Conservation (phyloP, 2,888 invertebrate genomes). For the Pyrrhosoma nymphula region DNA sequence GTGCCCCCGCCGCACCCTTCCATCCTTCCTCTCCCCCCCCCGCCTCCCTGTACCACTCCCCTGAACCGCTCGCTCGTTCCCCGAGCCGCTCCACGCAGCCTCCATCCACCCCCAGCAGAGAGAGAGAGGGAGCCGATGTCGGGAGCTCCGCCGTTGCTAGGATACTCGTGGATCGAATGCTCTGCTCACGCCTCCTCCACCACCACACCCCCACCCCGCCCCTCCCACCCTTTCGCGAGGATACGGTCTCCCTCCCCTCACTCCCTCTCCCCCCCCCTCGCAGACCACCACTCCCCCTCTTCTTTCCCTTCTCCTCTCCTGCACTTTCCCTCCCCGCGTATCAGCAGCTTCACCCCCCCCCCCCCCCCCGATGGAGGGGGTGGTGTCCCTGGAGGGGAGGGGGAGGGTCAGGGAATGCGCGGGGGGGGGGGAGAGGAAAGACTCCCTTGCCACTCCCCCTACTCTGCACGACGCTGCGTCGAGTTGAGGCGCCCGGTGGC, state of each 20-base stretch:
- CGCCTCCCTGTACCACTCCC: background rate
- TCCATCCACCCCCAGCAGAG: background rate
- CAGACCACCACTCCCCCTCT: background rate
- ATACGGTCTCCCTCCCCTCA: background rate
- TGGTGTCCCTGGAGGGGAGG: background rate
- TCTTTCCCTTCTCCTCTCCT: background rate
- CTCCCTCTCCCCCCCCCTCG: background rate
- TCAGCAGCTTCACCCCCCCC: background rate
- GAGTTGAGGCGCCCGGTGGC: background rate
- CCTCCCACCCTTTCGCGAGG: background rate
- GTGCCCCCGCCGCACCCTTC: background rate
- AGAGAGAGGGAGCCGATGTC: background rate
- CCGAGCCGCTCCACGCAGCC: background rate
- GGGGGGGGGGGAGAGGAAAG: background rate
- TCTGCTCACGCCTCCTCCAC: constrained; percentile 35
- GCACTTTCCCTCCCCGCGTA: background rate
- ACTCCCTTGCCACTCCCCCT: too few species aligned
- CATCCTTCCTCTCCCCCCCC: background rate
- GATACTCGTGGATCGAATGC: constrained; percentile 65
- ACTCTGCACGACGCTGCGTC: background rate
- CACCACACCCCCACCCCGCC: background rate
- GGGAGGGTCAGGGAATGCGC: background rate
- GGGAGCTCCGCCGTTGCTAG: constrained; percentile 58
- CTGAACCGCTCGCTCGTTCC: background rate
- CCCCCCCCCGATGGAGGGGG: background rate